Evolutionary conservation across 2,888 invertebrate species (phyloP), one percentile per base, ranked within the genome.

Genomic region (Ophioninae sp.): DNA sequence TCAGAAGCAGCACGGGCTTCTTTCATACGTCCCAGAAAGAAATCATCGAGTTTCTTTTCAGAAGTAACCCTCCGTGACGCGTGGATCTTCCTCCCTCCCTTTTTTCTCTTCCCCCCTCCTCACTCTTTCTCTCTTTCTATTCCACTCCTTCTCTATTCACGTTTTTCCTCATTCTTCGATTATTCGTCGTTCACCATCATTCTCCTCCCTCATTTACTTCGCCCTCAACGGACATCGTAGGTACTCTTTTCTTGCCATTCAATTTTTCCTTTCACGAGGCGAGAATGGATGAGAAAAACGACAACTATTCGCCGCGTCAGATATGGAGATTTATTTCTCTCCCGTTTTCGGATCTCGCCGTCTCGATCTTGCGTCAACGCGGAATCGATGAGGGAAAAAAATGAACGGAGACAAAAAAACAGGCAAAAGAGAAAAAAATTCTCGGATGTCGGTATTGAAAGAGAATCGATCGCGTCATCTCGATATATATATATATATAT

Each of bases 301-400:
- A 84, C 88, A 88, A 89, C 90, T 88, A 88, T 90, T 86, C 88
- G 85, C 87, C 88, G 89, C 89, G 90, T 90, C 91, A 90, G 90
- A 91, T 91, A 91, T 91, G 90, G 90, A 91, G 91, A 91, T 91
- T 91, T 91, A 91, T 91, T 90, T 91, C 85, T 82, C 41, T 73
- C 44, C 79, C 86, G 88, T 89, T 91, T 61, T 44, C 88, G 83
- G 86, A 85, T 80, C 74, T 44, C 70, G n/a, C n/a, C 64, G 17
- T 20, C 64, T 57, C 62, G 56, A 72, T 72, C 50, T 50, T 50
- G 13, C 57, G 41, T 68, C n/a, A 30, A 84, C 82, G 79, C 79
- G 84, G 74, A n/a, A 20, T 37, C 50, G 64, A 83, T 82, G 13
- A 67, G 69, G 70, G 76, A 82, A 72, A 79, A 82, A 65, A 85